A percentile compares a stretch with the other conserved stretches of the same genome.
phyloP scores from a whole-genome alignment of 2,888 invertebrate species.

The Xanthia togata region DNA sequence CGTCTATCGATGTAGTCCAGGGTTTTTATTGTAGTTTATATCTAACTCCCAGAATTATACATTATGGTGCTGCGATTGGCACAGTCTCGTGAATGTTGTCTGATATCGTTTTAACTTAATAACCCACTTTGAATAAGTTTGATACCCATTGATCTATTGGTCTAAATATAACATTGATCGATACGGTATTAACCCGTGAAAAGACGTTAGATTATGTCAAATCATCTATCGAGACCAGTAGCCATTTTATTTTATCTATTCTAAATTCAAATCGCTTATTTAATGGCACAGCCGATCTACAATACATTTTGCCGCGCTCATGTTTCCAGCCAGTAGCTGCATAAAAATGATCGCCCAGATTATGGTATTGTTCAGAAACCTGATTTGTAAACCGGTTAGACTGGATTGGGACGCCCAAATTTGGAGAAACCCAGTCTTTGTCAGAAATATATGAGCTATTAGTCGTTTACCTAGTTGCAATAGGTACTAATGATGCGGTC shows the following conservation, averaged over 20 bases:
- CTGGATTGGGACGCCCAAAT: conserved; percentile 44
- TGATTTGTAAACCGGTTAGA: conserved; percentile 49
- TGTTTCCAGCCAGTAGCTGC: conserved; percentile 41
- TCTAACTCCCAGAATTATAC: background rate
- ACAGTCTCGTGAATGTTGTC: background rate
- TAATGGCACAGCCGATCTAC: background rate
- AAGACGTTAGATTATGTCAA: conserved; percentile 7
- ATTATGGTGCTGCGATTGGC: background rate
- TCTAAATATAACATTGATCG: background rate
- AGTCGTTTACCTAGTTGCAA: conserved; percentile 51
- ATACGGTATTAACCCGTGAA: conserved; percentile 10
- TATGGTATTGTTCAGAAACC: conserved; percentile 57
- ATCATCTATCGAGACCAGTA: conserved; percentile 13
- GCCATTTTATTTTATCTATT: conserved; percentile 37
- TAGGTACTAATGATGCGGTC: conserved; percentile 31
- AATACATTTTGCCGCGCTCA: conserved; percentile 14
- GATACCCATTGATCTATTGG: background rate
- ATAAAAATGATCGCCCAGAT: conserved; percentile 48
- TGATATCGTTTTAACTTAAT: background rate
- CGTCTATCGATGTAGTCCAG: conserved; percentile 28
- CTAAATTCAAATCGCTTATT: conserved; percentile 29
- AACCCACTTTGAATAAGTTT: background rate
- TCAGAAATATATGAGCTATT: conserved; percentile 53
- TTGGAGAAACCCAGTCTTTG: conserved; percentile 48
- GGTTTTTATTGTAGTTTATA: conserved; percentile 19